Percentiles rank a stretch among this genome's conserved stretches.
phyloP scores from a whole-genome alignment of 1,140 invertebrate species.

The Rhynchophorus ferrugineus region DNA sequence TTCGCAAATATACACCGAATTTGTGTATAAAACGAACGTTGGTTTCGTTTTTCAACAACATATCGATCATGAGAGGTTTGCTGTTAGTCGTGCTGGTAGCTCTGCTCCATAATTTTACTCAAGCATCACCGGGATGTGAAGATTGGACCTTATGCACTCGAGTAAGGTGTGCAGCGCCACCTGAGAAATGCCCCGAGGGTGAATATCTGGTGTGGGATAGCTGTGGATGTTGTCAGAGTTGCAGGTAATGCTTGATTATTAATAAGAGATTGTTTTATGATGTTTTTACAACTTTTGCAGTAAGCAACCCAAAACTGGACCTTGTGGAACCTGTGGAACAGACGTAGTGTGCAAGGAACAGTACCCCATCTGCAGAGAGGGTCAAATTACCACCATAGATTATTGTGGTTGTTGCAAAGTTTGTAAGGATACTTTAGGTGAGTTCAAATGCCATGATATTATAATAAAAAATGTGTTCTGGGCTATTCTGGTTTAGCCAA shows the following conservation, averaged over 20 bases:
- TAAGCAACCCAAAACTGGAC: constrained; percentile 6
- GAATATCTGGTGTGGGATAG: constrained; percentile 8
- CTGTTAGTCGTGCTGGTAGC: too few species aligned
- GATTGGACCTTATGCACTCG: constrained; percentile 13
- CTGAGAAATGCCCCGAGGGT: constrained; percentile 7
- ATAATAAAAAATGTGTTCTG: too few species aligned
- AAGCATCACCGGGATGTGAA: too few species aligned
- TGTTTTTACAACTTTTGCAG: constrained; percentile 1
- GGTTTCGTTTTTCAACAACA: too few species aligned
- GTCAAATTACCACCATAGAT: constrained; percentile 10
- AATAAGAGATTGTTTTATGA: background rate
- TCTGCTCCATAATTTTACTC: too few species aligned
- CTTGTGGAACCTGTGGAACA: constrained; percentile 9
- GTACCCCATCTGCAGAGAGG: constrained; percentile 5
- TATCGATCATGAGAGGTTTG: too few species aligned
- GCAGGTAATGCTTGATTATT: constrained; percentile 13
- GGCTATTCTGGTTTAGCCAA: too few species aligned
- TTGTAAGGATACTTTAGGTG: constrained; percentile 12
- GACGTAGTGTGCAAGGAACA: constrained; percentile 11
- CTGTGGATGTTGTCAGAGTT: constrained; percentile 17
- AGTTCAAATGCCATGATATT: too few species aligned
- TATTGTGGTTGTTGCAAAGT: constrained; percentile 18
- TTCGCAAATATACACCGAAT: too few species aligned
- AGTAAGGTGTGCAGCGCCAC: constrained; percentile 9
- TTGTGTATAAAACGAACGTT: too few species aligned